Evolutionary conservation across 2,113 vertebrate genomes (phyloP), one percentile per base, ranked within the genome.

Genomic region (Phycodurus eques): DNA sequence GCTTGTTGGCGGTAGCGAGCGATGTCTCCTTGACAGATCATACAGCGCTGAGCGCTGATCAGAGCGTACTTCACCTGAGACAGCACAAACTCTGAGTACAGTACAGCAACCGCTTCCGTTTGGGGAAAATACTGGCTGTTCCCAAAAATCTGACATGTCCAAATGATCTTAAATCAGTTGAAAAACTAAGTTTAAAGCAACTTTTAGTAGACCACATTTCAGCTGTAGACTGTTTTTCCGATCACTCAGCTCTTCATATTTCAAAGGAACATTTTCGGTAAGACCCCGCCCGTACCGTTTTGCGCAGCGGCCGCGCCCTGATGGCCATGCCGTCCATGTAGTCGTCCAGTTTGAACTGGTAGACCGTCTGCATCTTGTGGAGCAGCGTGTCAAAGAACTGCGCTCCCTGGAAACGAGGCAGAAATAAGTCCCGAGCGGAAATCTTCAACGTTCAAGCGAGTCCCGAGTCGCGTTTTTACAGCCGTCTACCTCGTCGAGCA

Each of bases 21-120:
- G 8, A 99, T 96, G 88, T 99, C 98, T 65, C 98, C 98, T 78
- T 95, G 97, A 83, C 98, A 99, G 73, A 99, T 99, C 96, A 99
- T 96, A 74, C 95, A 97, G 73, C 96, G 91, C 91, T 99, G 98
- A 62, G 96, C 98, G 76, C 97, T 99, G 85, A 99, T 98, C 71
- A 99, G 93, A 0, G 96, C 98, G n/a, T 98, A 99, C 83, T 98
- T 99, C 59, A 99, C 97, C 97, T 99, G 85, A 6, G 82, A 39
- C 35, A 39, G 35, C 35, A 39, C 6, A 6, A 39, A 39, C 35
- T 39, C 35, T 39, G 3, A 39, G 4, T 39, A 39, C 35, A 6
- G 35, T 39, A 27, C 27, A 27, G 27, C 27, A 27, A 27, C 27
- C 27, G 27, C 27, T 27, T 27, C 27, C 27, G 1, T 39, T 39